Evolutionary conservation across 2,797 vertebrate species (phyloP).

Genomic region (Gouania willdenowi): DNA sequence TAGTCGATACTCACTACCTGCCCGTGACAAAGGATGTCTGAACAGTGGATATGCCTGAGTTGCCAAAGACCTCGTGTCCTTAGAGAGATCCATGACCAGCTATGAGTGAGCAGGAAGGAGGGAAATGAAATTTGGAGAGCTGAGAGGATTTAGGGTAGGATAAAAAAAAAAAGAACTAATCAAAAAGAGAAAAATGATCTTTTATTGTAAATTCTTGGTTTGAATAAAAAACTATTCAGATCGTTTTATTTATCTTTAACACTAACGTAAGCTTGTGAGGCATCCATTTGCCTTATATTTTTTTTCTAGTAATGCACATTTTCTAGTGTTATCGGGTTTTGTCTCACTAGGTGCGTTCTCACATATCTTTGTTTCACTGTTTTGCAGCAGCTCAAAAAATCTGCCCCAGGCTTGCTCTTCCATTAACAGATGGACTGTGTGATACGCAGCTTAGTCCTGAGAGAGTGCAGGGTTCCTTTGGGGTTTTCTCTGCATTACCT

Average conservation of each 20-base stretch:
- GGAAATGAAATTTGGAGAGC: slow-evolving; percentile 59
- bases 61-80: slow-evolving; percentile 60
- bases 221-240: no score
- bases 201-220: no score
- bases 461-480: slow-evolving; percentile 31
- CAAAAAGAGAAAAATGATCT: no score
- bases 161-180: slow-evolving; percentile 4
- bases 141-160: slow-evolving; percentile 24
- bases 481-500: slow-evolving; percentile 46
- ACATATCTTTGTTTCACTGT: no score
- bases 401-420: slow-evolving; percentile 26
- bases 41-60: slow-evolving; percentile 58
- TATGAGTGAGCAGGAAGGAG: slow-evolving; percentile 56
- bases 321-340: no score
- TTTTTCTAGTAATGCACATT: no score
- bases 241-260: no score
- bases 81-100: slow-evolving; percentile 59
- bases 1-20: slow-evolving; percentile 43
- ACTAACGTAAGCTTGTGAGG: no score
- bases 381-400: slow-evolving; percentile 45
- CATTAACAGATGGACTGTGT: slow-evolving; percentile 25
- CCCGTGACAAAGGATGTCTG: slow-evolving; percentile 53
- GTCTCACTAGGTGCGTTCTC: no score
- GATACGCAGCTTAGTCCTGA: slow-evolving; percentile 32
- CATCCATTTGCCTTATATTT: no score